These are phyloP conservation scores for Oscheius onirici DNA, from an alignment of 2,888 invertebrate genomes.

Conservation along the genomic window DNA sequence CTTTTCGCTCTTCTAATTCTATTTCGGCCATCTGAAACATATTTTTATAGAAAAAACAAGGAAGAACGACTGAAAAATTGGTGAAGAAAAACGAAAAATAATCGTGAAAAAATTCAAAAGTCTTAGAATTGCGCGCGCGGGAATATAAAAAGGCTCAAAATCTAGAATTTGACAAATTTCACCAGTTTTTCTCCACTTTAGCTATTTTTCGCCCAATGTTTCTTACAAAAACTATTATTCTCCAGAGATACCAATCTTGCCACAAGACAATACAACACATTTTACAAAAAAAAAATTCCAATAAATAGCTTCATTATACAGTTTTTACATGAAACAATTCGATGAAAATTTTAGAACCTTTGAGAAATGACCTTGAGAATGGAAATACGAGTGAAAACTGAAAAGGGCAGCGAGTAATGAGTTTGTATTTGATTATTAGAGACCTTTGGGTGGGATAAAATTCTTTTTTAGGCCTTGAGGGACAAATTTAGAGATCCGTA, in stretches of 20 bases:
- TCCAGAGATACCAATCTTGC: background rate
- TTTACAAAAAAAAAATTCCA: background rate
- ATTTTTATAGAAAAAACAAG: background rate
- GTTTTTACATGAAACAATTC: background rate
- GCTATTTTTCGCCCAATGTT: too few relatives aligned
- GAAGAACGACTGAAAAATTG: background rate
- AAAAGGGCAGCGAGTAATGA: background rate
- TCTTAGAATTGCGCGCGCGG: background rate
- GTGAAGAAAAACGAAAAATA: background rate
- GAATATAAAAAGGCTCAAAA: background rate
- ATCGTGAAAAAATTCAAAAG: background rate
- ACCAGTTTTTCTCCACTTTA: too few relatives aligned
- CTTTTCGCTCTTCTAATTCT: conserved; percentile 32
- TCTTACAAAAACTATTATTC: too few relatives aligned
- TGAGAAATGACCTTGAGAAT: background rate
- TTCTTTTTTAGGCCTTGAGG: background rate
- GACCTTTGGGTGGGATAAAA: background rate
- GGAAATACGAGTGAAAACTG: background rate
- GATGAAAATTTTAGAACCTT: background rate
- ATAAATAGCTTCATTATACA: too few relatives aligned
- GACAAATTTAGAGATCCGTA: conserved; percentile 58
- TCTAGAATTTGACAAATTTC: too few relatives aligned
- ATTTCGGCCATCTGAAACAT: conserved; percentile 17
- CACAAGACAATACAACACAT: background rate
- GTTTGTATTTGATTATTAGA: background rate